These are phyloP conservation scores for Eleutherodactylus coqui DNA, from an alignment of 2,797 vertebrate genomes.

Conservation along the genomic window DNA sequence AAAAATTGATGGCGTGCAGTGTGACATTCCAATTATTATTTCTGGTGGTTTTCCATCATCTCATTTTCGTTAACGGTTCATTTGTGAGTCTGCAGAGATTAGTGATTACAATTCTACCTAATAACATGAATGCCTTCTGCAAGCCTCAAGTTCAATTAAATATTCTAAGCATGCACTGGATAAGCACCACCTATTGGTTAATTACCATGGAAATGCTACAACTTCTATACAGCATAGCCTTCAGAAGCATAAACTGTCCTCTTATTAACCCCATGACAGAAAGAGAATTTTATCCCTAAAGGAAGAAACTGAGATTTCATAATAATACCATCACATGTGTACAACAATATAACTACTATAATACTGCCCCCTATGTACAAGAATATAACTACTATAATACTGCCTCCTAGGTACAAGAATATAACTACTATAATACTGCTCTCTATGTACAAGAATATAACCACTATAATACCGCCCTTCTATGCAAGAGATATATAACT, in stretches of 20 bases:
- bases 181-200: neutral
- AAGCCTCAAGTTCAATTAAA: neutral
- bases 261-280: neutral
- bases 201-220: neutral
- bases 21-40: neutral
- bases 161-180: neutral
- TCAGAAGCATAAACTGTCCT: neutral
- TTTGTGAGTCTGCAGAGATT: slow-evolving; percentile 19
- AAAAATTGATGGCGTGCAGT: neutral
- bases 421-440: too few relatives aligned
- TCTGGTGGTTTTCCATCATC: neutral
- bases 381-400: too few relatives aligned
- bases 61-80: neutral
- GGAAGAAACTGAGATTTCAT: too few relatives aligned
- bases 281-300: too few relatives aligned
- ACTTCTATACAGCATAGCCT: neutral
- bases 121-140: neutral
- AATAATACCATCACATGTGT: too few relatives aligned
- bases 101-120: neutral
- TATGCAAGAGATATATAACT: too few relatives aligned
- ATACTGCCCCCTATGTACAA: too few relatives aligned
- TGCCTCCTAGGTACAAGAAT: too few relatives aligned
- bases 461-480: too few relatives aligned
- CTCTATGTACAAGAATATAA: too few relatives aligned
- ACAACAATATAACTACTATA: too few relatives aligned